Evolutionary conservation across 2,797 vertebrate genomes (phyloP).

Genomic region (Coregonus sp.): DNA sequence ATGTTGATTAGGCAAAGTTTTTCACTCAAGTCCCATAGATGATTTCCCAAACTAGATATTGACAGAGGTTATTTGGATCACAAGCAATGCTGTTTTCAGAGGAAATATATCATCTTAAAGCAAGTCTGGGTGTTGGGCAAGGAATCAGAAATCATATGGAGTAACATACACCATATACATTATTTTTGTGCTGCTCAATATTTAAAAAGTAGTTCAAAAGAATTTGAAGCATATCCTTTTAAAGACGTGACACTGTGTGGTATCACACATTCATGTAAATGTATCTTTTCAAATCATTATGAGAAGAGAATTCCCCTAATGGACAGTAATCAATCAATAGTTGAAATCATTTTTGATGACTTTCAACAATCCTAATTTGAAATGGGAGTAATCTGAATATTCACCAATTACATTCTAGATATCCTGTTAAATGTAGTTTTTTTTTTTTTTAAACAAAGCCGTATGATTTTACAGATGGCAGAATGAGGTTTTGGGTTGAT

Average conservation of each 20-base stretch:
- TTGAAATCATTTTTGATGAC: not conserved
- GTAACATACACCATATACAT: not conserved
- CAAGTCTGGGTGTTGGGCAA: constrained; percentile 42
- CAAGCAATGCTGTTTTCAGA: constrained; percentile 5
- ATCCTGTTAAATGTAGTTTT: constrained; percentile 2
- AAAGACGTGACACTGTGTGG: not conserved
- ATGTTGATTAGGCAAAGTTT: not conserved
- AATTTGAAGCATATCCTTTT: not conserved
- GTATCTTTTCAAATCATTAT: not conserved
- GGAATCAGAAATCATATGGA: constrained; percentile 10
- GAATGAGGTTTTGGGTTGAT: not conserved
- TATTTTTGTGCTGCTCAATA: constrained; percentile 1
- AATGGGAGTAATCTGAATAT: constrained; percentile 5
- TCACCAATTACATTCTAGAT: constrained; percentile 13
- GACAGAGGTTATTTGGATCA: not conserved
- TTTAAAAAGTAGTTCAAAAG: not conserved
- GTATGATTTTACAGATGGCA: not conserved
- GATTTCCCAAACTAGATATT: not conserved
- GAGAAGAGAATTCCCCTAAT: not conserved
- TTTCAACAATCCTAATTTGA: not conserved
- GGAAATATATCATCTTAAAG: constrained; percentile 43
- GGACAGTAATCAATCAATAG: not conserved
- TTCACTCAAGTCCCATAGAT: not conserved
- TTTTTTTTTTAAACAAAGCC: not conserved
- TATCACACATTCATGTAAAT: not conserved